Conservation (phyloP, 2,797 vertebrate species). For the Pelobates cultripes region DNA sequence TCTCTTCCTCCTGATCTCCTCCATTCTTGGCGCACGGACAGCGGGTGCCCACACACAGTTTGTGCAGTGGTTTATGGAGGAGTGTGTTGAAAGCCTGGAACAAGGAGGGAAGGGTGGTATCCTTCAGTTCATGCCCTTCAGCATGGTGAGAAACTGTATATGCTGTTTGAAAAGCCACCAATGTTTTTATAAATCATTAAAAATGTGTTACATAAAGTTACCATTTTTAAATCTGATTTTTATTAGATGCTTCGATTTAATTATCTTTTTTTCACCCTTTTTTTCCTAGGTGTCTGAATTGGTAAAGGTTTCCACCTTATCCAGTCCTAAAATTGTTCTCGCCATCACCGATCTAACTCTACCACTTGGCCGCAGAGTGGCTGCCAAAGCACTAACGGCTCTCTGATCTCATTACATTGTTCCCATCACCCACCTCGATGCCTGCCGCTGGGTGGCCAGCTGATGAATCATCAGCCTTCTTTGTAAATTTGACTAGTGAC, state of each 20-base stretch:
- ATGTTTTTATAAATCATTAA: too few species aligned
- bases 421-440: too few species aligned
- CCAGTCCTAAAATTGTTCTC: constrained; percentile 90
- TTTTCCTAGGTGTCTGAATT: constrained; percentile 87
- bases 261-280: background rate
- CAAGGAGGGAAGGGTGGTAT: constrained; percentile 91
- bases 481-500: too few species aligned
- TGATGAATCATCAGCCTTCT: too few species aligned
- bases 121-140: constrained; percentile 98
- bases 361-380: constrained; percentile 90
- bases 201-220: too few species aligned
- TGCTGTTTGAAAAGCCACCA: too few species aligned
- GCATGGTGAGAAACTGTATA: constrained; percentile 80
- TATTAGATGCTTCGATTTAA: background rate
- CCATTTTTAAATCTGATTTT: too few species aligned
- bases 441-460: too few species aligned
- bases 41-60: constrained; percentile 96
- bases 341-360: constrained; percentile 94
- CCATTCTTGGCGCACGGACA: constrained; percentile 88
- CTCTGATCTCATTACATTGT: constrained; percentile 65
- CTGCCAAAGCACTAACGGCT: constrained; percentile 92
- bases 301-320: constrained; percentile 92
- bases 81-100: constrained; percentile 93
- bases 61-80: constrained; percentile 97
- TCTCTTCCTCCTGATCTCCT: constrained; percentile 93